Base-by-base conservation (phyloP, 2,797 vertebrate species). In the Enteromius afrohamiltoni region DNA sequence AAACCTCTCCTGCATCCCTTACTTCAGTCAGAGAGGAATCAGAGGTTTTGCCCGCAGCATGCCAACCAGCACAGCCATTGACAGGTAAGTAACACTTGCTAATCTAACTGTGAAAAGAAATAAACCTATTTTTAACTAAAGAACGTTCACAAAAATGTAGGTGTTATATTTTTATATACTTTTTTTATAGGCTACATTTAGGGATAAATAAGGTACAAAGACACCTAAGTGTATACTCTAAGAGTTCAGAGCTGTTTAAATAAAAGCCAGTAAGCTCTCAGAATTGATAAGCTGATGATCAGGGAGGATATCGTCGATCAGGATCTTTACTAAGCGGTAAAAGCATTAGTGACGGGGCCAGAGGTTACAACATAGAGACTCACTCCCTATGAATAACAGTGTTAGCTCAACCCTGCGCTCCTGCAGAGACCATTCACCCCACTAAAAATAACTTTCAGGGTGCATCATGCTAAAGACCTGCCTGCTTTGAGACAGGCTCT, bases 11-110 rank as follows among this genome's bases (percentile, higher is more conserved):
- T 94, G 95, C 93, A 94, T 99, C 94, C 98, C 98, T 0, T 98
- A 97, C 93, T 99, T 99, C 88, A 93, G 94, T 90, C 97, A 99
- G 91, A 92, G 92, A 89, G 97, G 97, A 14, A 91, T 97, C 85
- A 95, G 96, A 88, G 98, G 98, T 79, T 97, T 99, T 87, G 98
- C 96, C 64, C 95, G 98, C 85, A 99, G 98, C 86, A 96, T 99
- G 97, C 96, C 98, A 79, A 99, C 98, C 88, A 99, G 98, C 91
- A 95, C 93, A 0, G 98, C 98, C 77, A 91, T 99, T 21, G 98
- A 99, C 95, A 97, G 96, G 98, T 99, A 93, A 94, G 93, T 62
- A 55, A 73, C 9, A n/a, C 26, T 21, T 47, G 23, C 23, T 75
- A 6, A 34, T 60, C 42, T 29, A 37, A 62, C 9, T 49, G 68